phyloP scores from a whole-genome alignment of 2,888 invertebrate species.

The Megalurothrips usitatus region DNA sequence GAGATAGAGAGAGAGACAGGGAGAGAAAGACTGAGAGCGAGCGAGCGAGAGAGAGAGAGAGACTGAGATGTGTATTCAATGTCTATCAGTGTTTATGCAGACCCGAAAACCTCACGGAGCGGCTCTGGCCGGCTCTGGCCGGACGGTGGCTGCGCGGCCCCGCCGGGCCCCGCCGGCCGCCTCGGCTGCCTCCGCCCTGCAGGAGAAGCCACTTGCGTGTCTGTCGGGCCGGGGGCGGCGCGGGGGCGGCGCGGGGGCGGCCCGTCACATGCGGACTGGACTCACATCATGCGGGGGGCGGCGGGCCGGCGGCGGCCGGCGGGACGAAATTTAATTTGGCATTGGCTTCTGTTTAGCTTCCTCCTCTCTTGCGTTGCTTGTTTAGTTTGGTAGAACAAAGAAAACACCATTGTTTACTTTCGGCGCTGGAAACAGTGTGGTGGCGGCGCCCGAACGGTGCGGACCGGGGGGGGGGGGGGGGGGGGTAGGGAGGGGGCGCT shows the following conservation, averaged over 20 bases:
- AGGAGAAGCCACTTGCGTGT: too few relatives aligned
- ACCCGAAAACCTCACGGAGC: neutral
- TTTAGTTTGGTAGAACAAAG: slow-evolving; percentile 23
- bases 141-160: neutral
- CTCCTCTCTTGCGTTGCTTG: slow-evolving; percentile 3
- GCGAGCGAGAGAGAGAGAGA: too few relatives aligned
- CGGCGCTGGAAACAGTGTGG: neutral
- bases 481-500: neutral
- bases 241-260: too few relatives aligned
- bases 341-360: slow-evolving; percentile 22
- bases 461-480: too few relatives aligned
- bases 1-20: too few relatives aligned
- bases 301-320: too few relatives aligned
- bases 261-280: too few relatives aligned
- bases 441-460: too few relatives aligned
- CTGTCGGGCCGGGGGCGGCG: too few relatives aligned
- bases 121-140: neutral
- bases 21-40: too few relatives aligned
- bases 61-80: slow-evolving; percentile 16
- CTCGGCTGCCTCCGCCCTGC: too few relatives aligned
- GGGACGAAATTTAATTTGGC: neutral
- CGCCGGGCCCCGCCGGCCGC: neutral
- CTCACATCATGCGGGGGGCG: slow-evolving; percentile 7
- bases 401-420: slow-evolving; percentile 20
- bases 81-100: slow-evolving; percentile 26